Conservation (phyloP, 92 coral and sea anemone species). For the Epizoanthus stellaris region DNA sequence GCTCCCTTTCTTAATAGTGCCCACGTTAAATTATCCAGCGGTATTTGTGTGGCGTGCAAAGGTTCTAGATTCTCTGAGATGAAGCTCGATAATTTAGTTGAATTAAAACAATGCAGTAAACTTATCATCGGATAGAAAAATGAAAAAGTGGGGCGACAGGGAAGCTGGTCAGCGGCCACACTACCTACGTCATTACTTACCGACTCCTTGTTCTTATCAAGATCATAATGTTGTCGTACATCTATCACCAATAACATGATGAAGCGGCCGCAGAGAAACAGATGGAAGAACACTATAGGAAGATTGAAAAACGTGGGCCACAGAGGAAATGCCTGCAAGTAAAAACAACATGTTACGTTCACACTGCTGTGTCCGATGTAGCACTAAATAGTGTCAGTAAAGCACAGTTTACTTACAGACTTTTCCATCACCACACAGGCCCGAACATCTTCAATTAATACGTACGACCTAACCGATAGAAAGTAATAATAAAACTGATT, state of each 20-base stretch:
- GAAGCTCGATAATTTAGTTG: too few relatives aligned
- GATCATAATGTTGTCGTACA: not conserved
- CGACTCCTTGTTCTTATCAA: not conserved
- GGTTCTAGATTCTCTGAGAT: too few relatives aligned
- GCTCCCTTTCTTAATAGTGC: too few relatives aligned
- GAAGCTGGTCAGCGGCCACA: too few relatives aligned
- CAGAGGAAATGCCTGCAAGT: not conserved
- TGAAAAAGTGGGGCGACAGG: too few relatives aligned
- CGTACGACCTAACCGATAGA: not conserved
- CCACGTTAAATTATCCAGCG: too few relatives aligned
- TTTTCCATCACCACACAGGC: not conserved
- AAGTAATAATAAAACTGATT: not conserved
- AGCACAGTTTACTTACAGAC: not conserved
- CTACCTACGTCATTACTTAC: not conserved
- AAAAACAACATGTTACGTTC: not conserved
- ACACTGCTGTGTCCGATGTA: too few relatives aligned
- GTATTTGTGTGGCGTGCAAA: too few relatives aligned
- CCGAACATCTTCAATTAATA: not conserved
- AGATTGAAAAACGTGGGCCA: slow-evolving; percentile 19
- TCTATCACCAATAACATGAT: not conserved
- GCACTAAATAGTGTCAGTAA: too few relatives aligned
- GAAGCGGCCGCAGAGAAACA: slow-evolving; percentile 2
- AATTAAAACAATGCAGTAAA: too few relatives aligned
- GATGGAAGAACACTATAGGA: not conserved
- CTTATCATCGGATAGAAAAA: too few relatives aligned